A percentile compares a stretch with the other conserved stretches of the same genome.
Conservation (phyloP, 2,113 vertebrate species). For the Osmerus eperlanus region DNA sequence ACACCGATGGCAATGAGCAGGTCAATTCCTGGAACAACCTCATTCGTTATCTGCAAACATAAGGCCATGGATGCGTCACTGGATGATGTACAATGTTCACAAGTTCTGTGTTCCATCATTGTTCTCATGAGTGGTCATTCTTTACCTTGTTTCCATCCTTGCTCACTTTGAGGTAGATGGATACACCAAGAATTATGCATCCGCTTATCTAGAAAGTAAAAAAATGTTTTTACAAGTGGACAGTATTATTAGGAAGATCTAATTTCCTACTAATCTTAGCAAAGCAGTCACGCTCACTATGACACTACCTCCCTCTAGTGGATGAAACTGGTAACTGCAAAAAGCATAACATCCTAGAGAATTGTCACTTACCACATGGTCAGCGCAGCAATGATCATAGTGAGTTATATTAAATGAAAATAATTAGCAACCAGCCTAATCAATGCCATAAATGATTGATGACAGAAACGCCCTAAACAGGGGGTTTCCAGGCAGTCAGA, state of each 20-base stretch:
- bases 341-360: neutral
- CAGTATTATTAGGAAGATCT: neutral
- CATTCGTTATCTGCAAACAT: constrained; percentile 35
- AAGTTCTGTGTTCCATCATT: neutral
- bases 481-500: too few relatives aligned
- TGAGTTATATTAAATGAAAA: neutral
- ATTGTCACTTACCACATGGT: neutral
- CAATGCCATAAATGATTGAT: neutral
- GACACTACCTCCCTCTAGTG: neutral
- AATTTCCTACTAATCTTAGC: too few relatives aligned
- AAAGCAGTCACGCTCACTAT: neutral
- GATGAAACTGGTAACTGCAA: neutral
- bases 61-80: neutral
- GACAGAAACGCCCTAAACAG: too few relatives aligned
- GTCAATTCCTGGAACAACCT: constrained; percentile 50
- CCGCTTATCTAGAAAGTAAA: constrained; percentile 75
- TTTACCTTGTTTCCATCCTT: constrained; percentile 53
- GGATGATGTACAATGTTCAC: neutral
- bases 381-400: neutral
- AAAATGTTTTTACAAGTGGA: neutral
- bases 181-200: constrained; percentile 75
- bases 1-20: constrained; percentile 68
- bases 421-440: neutral
- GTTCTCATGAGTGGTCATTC: neutral
- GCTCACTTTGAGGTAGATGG: constrained; percentile 79